A percentile compares a stretch with the other conserved stretches of the same genome.
These are phyloP conservation scores for Clanis bilineata DNA, from an alignment of 2,888 invertebrate species.

Conservation along the genomic window DNA sequence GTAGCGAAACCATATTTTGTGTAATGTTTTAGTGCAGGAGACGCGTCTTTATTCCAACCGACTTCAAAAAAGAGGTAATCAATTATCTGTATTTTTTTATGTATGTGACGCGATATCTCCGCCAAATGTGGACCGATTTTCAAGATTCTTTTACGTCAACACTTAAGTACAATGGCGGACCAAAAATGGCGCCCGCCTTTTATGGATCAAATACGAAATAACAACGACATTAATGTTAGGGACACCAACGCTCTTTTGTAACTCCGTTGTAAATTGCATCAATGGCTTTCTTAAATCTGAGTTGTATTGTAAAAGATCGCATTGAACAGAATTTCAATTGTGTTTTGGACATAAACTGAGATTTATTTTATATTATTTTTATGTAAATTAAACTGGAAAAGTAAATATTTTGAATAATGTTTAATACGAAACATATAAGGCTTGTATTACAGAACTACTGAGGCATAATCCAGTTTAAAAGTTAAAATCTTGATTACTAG, in stretches of 20 bases:
- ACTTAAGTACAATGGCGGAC: slow-evolving; percentile 43
- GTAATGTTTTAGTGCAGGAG: too few relatives aligned
- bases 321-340: neutral
- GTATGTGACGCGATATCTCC: too few relatives aligned
- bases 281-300: slow-evolving; percentile 1
- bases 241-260: slow-evolving; percentile 18
- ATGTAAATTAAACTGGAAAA: neutral
- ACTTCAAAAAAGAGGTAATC: too few relatives aligned
- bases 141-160: slow-evolving; percentile 43
- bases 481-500: too few relatives aligned
- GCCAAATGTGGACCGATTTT: too few relatives aligned
- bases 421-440: too few relatives aligned
- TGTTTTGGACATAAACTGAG: neutral
- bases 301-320: neutral
- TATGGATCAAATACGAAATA: slow-evolving; percentile 37
- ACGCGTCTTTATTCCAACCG: too few relatives aligned
- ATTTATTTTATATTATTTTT: neutral
- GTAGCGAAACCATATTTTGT: too few relatives aligned
- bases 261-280: slow-evolving; percentile 7
- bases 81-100: too few relatives aligned
- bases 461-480: too few relatives aligned
- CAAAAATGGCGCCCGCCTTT: slow-evolving; percentile 45
- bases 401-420: neutral
- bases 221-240: slow-evolving; percentile 26
- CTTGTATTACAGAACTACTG: too few relatives aligned